Base-by-base conservation (phyloP, 92 coral and sea anemone genomes). In the Zoanthus sociatus region DNA sequence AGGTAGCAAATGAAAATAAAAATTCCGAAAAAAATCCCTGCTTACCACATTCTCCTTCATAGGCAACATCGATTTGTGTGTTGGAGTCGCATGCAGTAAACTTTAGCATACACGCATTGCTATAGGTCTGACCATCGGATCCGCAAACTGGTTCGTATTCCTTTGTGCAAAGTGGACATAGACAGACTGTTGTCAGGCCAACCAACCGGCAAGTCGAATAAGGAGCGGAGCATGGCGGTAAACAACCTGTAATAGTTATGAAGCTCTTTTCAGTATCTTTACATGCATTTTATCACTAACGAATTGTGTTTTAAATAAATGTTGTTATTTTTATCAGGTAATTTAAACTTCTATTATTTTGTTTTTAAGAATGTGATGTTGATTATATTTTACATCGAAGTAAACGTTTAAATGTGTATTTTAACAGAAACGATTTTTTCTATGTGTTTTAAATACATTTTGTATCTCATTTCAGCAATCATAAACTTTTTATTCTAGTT, bases 71-170 rank as follows among this genome's bases (percentile, higher is more conserved):
- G 30, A 63, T 63, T 18, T 12, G 14, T 20, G 18, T 63, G 30
- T 63, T 18, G 18, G 70, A 15, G 70, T 16, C 6, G 30, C 70
- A 63, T 10, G 70, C 14, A 66, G 71, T 17, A 26, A 66, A 66
- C 31, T 7, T 66, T 10, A 66, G 1, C 71, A 66, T 66, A 26
- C 71, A 66, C 12, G 30, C 71, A 66, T 66, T 66, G 71, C 71
- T 10, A 26, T 66, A 66, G 33, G 71, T 66, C 31, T 17, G 71
- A 66, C 71, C 71, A 4, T 66, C 71, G 31, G 71, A 66, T 66
- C 71, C 71, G 71, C 71, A 66, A 3, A 66, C 71, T 6, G 71
- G 71, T n/a, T 7, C 71, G 71, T 66, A 66, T 26, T 66, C 71
- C 7, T 17, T n/a, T 32, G 71, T 66, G 71, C 71, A 66, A 6